Percentiles rank a stretch among this genome's conserved stretches.
These are phyloP conservation scores for Eidolon helvum DNA, from an alignment of 2,113 vertebrate species.

Conservation along the genomic window DNA sequence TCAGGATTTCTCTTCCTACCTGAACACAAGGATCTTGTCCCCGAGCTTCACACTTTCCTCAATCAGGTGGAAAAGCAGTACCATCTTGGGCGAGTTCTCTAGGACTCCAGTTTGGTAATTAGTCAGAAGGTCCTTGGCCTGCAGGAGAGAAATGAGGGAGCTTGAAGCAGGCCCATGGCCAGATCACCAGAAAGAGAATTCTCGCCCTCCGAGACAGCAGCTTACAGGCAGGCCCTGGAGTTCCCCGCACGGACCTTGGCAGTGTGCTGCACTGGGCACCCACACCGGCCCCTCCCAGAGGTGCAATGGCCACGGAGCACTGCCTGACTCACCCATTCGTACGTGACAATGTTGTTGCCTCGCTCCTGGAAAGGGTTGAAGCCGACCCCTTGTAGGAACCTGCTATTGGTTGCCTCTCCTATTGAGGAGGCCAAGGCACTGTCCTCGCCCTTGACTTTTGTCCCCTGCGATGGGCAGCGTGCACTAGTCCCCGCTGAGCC, in stretches of 20 bases:
- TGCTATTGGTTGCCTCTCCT: constrained; percentile 91
- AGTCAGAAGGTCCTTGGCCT: constrained; percentile 96
- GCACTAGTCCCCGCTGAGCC: constrained; percentile 85
- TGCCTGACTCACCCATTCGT: constrained; percentile 93
- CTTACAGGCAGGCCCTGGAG: background rate
- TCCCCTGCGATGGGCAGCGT: constrained; percentile 88
- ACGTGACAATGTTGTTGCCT: constrained; percentile 97
- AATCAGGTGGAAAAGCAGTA: constrained; percentile 96
- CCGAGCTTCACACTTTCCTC: constrained; percentile 94
- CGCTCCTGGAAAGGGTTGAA: constrained; percentile 93
- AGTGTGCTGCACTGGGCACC: too few relatives aligned
- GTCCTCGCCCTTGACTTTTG: constrained; percentile 90
- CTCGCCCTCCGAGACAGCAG: background rate
- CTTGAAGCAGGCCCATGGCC: background rate
- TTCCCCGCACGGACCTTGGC: background rate
- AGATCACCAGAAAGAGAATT: constrained; percentile 8
- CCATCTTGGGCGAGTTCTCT: constrained; percentile 98
- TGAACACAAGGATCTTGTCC: constrained; percentile 98
- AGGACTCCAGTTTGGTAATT: constrained; percentile 93
- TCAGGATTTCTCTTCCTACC: constrained; percentile 82
- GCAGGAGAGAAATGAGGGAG: constrained; percentile 43
- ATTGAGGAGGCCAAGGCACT: constrained; percentile 83
- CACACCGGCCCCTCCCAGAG: background rate
- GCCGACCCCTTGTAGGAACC: constrained; percentile 86
- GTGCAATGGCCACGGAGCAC: background rate